phyloP scores from a whole-genome alignment of 1,140 invertebrate species.

The Rhagoletis pomonella region DNA sequence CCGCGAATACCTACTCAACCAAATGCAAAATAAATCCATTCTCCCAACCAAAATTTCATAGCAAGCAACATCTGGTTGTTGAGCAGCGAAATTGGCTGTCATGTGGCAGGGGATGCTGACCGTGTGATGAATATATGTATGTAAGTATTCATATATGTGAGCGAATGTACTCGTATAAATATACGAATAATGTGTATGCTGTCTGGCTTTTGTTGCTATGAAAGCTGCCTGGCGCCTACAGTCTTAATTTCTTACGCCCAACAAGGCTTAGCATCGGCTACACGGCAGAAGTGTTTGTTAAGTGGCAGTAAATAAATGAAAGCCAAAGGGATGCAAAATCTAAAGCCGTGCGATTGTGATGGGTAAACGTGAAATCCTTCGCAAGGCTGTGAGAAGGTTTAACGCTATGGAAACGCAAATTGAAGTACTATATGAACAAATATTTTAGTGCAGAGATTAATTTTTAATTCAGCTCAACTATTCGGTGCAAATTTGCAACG shows the following conservation, averaged over 20 bases:
- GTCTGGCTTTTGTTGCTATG: not conserved
- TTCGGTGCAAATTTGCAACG: no score
- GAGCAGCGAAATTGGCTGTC: not conserved
- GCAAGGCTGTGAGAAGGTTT: no score
- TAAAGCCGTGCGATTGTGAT: not conserved
- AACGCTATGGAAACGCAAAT: not conserved
- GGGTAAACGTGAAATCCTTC: not conserved
- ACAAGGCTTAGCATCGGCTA: not conserved
- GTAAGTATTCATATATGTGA: not conserved
- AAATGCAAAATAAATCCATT: no score
- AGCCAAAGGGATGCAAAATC: not conserved
- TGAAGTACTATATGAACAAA: not conserved
- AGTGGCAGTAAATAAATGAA: conserved; percentile 4
- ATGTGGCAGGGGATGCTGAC: not conserved
- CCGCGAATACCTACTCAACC: not conserved
- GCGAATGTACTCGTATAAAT: not conserved
- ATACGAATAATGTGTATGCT: no score
- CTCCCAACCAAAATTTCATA: not conserved
- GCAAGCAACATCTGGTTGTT: not conserved
- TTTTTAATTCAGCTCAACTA: no score
- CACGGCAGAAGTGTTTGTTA: not conserved
- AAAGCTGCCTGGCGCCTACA: not conserved
- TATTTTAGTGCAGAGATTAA: no score
- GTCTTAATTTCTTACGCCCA: not conserved
- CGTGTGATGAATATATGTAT: conserved; percentile 13